Base-by-base conservation (phyloP, 2,888 invertebrate genomes). In the Acronicta leporina region DNA sequence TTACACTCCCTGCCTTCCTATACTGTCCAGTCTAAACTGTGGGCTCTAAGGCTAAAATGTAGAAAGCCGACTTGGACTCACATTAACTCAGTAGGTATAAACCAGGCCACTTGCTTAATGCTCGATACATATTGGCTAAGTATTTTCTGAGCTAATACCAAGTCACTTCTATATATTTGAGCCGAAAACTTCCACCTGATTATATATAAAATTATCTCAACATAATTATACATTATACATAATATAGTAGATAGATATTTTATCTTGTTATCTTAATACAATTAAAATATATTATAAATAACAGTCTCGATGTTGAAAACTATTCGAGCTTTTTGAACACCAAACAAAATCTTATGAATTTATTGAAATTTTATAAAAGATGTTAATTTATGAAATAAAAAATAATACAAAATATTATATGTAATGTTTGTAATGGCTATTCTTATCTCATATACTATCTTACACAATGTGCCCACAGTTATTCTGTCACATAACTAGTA, bases 271-370 rank as follows among this genome's bases (percentile, higher is more conserved):
- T 71, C 62, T 58, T 76, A 73, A 53, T 49, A 66, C n/a, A n/a
- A n/a, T n/a, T n/a, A 71, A 66, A 57, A 58, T 20, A 20, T 20
- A 20, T 20, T 4, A 38, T 38, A n/a, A 62, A 66, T 49, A 59
- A 68, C 48, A 49, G 50, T 54, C 74, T 74, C 38, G 49, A 58
- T 11, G 58, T 62, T 46, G 43, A 63, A 62, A 63, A 57, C 44
- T 58, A 81, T 85, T 85, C n/a, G 90, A 89, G 87, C 89, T 91
- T 90, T 85, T 74, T 77, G 75, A 86, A 91, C 89, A 89, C 89
- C 90, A 91, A 89, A 85, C 77, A 83, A 87, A 87, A 83, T 89
- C 92, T 92, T 92, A 92, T 92, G 92, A 92, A 89, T 87, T 85
- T 87, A 87, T n/a, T 85, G 82, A 75, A 85, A 82, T 84, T 86